Percentiles rank a stretch among this genome's conserved stretches.
phyloP scores from a whole-genome alignment of 2,113 vertebrate species.

The Nyctereutes procyonoides region DNA sequence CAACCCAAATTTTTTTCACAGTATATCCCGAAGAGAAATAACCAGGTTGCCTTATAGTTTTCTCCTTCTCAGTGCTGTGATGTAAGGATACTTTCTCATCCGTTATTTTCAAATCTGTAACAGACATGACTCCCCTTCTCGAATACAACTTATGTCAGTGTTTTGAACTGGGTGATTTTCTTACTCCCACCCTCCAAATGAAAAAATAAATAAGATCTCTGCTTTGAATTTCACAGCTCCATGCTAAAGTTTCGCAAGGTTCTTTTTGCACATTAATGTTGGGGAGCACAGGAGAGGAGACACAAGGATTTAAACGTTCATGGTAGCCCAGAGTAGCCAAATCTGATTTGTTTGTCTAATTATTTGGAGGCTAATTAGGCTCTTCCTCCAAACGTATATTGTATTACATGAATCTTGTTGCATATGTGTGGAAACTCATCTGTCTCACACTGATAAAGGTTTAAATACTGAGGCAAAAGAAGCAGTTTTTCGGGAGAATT shows the following conservation, averaged over 20 bases:
- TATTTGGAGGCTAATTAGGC: constrained; percentile 71
- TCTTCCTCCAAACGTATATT: constrained; percentile 67
- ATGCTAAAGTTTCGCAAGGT: constrained; percentile 78
- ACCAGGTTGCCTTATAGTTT: fast-evolving
- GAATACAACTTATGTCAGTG: neutral
- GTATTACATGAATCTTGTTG: constrained; percentile 77
- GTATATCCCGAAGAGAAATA: neutral
- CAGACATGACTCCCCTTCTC: constrained; percentile 79
- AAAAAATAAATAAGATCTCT: constrained; percentile 71
- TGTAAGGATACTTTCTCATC: constrained; percentile 20
- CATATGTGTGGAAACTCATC: constrained; percentile 61
- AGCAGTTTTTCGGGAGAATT: constrained; percentile 79
- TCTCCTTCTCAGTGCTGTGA: constrained; percentile 6
- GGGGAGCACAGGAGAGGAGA: neutral
- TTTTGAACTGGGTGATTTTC: constrained; percentile 56
- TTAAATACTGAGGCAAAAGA: constrained; percentile 80
- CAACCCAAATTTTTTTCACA: constrained; percentile 76
- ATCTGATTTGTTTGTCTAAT: constrained; percentile 79
- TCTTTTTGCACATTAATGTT: constrained; percentile 74
- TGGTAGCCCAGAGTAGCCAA: neutral
- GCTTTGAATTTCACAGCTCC: constrained; percentile 85
- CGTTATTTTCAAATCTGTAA: neutral
- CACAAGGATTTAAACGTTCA: constrained; percentile 44
- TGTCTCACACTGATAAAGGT: constrained; percentile 84
- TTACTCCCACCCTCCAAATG: constrained; percentile 71